phyloP scores from a whole-genome alignment of 2,113 vertebrate species.

The Psittacus erithacus region DNA sequence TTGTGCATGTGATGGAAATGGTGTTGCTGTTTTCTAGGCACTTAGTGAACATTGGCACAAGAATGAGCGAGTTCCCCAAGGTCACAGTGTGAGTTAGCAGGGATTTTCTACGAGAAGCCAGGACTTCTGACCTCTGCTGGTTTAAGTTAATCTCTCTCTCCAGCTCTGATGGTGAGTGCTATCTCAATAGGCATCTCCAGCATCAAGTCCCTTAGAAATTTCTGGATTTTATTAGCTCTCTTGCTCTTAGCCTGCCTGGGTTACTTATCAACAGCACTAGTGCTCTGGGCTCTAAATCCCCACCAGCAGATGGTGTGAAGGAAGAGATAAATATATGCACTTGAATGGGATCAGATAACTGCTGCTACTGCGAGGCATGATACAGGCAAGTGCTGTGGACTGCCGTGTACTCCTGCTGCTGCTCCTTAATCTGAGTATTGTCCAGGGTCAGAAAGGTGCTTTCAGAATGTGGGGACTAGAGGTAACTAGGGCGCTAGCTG shows the following conservation, averaged over 20 bases:
- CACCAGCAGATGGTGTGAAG: not conserved
- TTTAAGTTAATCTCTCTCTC: not conserved
- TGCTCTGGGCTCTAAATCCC: not conserved
- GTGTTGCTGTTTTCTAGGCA: not conserved
- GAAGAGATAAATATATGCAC: not conserved
- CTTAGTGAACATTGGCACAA: not conserved
- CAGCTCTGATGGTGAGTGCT: not conserved
- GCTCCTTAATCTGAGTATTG: not conserved
- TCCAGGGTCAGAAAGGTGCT: not conserved
- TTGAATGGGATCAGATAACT: not conserved
- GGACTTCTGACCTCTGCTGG: not conserved
- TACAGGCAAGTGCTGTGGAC: not conserved
- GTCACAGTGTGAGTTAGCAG: not conserved
- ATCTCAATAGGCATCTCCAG: not conserved
- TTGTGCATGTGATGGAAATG: not conserved
- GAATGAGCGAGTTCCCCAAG: accelerated
- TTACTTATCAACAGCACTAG: not conserved
- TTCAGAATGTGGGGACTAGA: not conserved
- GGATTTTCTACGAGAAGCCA: not conserved
- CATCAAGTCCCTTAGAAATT: not conserved
- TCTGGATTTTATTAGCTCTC: not conserved
- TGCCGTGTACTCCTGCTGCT: accelerated
- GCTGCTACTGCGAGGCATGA: accelerated
- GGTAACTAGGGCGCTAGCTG: not conserved
- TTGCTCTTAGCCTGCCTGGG: not conserved